Percentiles rank a stretch among this genome's conserved stretches.
These are phyloP conservation scores for Rhynchonycteris naso DNA, from an alignment of 2,797 vertebrate species.

Conservation along the genomic window DNA sequence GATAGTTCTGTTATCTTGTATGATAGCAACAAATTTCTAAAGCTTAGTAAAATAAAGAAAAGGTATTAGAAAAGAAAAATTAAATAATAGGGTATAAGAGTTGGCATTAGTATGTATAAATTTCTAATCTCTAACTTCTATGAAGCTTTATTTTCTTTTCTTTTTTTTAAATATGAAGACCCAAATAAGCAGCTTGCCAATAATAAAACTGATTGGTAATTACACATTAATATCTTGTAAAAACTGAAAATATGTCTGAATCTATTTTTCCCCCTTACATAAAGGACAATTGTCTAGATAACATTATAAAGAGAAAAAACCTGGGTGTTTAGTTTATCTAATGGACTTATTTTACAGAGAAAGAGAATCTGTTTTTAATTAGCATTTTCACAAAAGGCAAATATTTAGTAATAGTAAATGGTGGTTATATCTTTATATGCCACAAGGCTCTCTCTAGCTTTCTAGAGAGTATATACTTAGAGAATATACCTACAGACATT, in stretches of 20 bases:
- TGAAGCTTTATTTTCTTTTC: neutral
- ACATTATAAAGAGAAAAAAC: neutral
- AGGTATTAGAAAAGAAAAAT: neutral
- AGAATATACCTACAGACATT: accelerated
- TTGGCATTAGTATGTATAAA: neutral
- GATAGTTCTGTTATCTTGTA: neutral
- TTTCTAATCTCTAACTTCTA: neutral
- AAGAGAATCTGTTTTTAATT: neutral
- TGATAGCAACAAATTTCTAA: neutral
- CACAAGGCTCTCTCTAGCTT: neutral
- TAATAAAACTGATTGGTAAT: slow-evolving; percentile 14
- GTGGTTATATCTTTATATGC: neutral
- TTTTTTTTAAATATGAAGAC: neutral
- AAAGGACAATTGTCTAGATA: neutral
- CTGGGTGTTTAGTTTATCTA: neutral
- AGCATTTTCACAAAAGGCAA: neutral
- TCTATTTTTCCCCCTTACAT: neutral
- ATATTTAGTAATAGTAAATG: neutral
- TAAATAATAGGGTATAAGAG: neutral
- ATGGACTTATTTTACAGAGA: neutral
- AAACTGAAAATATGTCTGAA: neutral
- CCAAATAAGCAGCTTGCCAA: neutral
- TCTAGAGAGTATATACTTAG: too few relatives aligned
- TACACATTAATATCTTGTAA: neutral
- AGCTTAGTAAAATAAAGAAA: neutral